Conservation (phyloP, 1,140 invertebrate species). For the Drosophila insularis region DNA sequence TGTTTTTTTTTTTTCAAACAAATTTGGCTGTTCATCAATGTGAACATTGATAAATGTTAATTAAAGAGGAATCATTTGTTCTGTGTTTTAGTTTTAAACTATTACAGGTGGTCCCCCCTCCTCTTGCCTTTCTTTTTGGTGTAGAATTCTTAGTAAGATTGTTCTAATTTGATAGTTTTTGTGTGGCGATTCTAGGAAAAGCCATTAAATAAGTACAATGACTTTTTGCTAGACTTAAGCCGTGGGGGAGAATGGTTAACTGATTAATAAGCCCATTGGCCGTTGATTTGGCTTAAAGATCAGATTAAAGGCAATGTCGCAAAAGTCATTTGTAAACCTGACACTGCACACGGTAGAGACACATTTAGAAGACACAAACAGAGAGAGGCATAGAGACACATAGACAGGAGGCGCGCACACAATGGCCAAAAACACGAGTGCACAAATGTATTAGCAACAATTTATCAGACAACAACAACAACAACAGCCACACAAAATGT, state of each 20-base stretch:
- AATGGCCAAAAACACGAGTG: slow-evolving; percentile 47
- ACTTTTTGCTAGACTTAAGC: slow-evolving; percentile 37
- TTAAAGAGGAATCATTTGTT: slow-evolving; percentile 71
- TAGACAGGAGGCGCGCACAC: slow-evolving; percentile 12
- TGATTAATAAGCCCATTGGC: slow-evolving; percentile 65
- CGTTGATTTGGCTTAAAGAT: slow-evolving; percentile 37
- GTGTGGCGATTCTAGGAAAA: slow-evolving; percentile 44
- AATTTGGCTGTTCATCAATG: slow-evolving; percentile 54
- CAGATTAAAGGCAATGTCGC: slow-evolving; percentile 64
- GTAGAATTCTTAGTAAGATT: slow-evolving; percentile 64
- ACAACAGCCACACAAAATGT: slow-evolving; percentile 43
- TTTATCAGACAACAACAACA: slow-evolving; percentile 53
- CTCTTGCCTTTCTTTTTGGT: too few species aligned
- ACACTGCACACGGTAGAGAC: slow-evolving; percentile 70
- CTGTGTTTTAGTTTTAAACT: neutral
- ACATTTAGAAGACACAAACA: neutral
- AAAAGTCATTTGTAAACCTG: slow-evolving; percentile 81
- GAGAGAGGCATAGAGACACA: neutral
- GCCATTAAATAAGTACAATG: slow-evolving; percentile 65
- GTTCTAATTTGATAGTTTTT: slow-evolving; percentile 73
- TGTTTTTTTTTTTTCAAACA: slow-evolving; percentile 13
- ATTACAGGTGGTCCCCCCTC: slow-evolving; percentile 57
- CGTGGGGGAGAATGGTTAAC: slow-evolving; percentile 11
- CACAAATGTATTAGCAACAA: slow-evolving; percentile 77
- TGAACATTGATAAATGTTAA: slow-evolving; percentile 67